A percentile compares a stretch with the other conserved stretches of the same genome.
Evolutionary conservation across 2,888 invertebrate species (phyloP).

Genomic region (Notodonta ziczac): DNA sequence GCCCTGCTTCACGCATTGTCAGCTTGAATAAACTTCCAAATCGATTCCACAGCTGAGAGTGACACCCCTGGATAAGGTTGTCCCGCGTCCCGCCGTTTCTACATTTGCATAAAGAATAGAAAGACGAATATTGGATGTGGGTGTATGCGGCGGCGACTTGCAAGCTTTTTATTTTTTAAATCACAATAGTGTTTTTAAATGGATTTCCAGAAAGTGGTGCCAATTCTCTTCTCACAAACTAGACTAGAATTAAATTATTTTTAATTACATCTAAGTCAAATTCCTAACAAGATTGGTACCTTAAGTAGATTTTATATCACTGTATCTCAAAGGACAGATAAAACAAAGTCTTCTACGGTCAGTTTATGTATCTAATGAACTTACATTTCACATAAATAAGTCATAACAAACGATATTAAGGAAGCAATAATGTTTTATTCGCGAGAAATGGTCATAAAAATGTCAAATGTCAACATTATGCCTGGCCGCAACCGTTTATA

Average conservation of each 20-base stretch:
- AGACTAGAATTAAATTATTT: no score
- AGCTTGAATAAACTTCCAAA: slow-evolving; percentile 82
- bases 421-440: slow-evolving; percentile 45
- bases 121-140: slow-evolving; percentile 58
- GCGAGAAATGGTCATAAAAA: slow-evolving; percentile 60
- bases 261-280: no score
- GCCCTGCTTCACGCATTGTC: slow-evolving; percentile 77
- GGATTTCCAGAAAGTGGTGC: neutral
- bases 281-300: no score
- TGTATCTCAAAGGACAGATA: neutral
- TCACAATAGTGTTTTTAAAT: neutral
- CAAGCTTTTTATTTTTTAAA: slow-evolving; percentile 25
- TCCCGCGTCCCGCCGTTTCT: slow-evolving; percentile 57
- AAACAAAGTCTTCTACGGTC: slow-evolving; percentile 4
- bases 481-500: slow-evolving; percentile 60
- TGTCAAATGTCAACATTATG: slow-evolving; percentile 63
- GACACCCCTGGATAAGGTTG: slow-evolving; percentile 75
- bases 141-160: slow-evolving; percentile 35
- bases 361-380: neutral
- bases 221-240: no score
- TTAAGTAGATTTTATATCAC: no score
- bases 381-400: slow-evolving; percentile 27
- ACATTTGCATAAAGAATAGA: slow-evolving; percentile 80
- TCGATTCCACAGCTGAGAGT: slow-evolving; percentile 81
- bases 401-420: slow-evolving; percentile 36